These are phyloP conservation scores for Cremastinae sp. DNA, from an alignment of 2,888 invertebrate genomes.

Conservation along the genomic window DNA sequence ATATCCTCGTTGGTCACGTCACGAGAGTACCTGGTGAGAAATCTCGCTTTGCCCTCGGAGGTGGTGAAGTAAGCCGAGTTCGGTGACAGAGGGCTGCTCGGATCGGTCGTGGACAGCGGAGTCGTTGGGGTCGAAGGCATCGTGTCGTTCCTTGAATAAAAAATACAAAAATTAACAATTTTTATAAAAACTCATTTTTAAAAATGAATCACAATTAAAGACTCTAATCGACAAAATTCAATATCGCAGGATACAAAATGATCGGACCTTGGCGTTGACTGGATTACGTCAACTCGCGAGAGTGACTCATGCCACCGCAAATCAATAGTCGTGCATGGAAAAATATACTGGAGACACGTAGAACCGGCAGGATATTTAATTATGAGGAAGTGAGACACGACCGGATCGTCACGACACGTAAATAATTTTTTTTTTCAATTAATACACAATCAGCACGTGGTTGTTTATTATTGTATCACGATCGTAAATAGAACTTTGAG, in stretches of 20 bases:
- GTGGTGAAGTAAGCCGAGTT: slow-evolving; percentile 85
- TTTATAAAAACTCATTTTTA: background rate
- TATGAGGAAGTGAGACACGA: slow-evolving; percentile 6
- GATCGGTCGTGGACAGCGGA: slow-evolving; percentile 76
- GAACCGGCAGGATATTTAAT: background rate
- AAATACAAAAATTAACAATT: slow-evolving; percentile 13
- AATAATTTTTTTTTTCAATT: too few species aligned
- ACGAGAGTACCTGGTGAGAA: slow-evolving; percentile 83
- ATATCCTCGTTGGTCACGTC: slow-evolving; percentile 80
- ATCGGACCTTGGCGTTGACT: slow-evolving; percentile 13
- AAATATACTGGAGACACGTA: background rate
- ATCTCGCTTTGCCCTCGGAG: slow-evolving; percentile 85
- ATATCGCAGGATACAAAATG: slow-evolving; percentile 5
- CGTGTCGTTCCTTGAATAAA: slow-evolving; percentile 72
- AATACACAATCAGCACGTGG: too few species aligned
- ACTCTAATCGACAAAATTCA: background rate
- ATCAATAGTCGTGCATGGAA: slow-evolving; percentile 42
- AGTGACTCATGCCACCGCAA: slow-evolving; percentile 51
- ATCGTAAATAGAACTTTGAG: background rate
- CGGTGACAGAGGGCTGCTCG: slow-evolving; percentile 82
- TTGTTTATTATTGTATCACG: too few species aligned
- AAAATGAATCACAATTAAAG: background rate
- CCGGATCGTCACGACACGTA: background rate
- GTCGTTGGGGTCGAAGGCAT: slow-evolving; percentile 74
- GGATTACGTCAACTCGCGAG: slow-evolving; percentile 50